These are phyloP conservation scores for Sarcoramphus papa DNA, from an alignment of 2,797 vertebrate genomes.

Conservation along the genomic window DNA sequence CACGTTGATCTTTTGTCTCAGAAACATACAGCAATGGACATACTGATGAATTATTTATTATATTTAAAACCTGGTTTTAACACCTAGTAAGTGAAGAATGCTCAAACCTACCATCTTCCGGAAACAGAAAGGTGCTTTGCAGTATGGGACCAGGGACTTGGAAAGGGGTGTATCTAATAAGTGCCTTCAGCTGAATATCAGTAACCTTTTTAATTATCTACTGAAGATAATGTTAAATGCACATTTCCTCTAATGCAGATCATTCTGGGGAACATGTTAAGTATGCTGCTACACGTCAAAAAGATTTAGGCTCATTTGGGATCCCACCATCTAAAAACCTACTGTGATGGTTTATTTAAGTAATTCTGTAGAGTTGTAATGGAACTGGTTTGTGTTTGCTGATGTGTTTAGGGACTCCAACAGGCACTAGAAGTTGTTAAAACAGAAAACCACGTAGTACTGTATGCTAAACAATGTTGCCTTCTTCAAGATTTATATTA, in stretches of 20 bases:
- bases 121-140: conserved; percentile 14
- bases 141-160: conserved; percentile 68
- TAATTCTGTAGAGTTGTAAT: conserved; percentile 14
- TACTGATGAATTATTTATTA: conserved; percentile 94
- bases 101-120: neutral
- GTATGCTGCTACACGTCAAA: conserved; percentile 63
- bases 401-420: neutral
- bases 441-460: neutral
- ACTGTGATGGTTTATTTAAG: conserved; percentile 38
- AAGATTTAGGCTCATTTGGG: neutral
- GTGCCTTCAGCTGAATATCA: conserved; percentile 83
- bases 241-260: conserved; percentile 27
- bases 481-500: conserved; percentile 55
- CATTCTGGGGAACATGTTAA: conserved; percentile 24
- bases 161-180: conserved; percentile 67
- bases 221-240: conserved; percentile 42
- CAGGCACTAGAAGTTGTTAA: conserved; percentile 4
- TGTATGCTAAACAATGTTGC: conserved; percentile 48
- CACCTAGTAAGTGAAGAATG: conserved; percentile 2
- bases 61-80: conserved; percentile 86
- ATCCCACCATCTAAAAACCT: conserved; percentile 11
- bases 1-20: conserved; percentile 4
- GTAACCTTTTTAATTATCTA: conserved; percentile 28
- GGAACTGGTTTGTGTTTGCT: neutral
- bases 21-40: conserved; percentile 19